Conservation (phyloP, 1,140 invertebrate species). For the Orius insidiosus region DNA sequence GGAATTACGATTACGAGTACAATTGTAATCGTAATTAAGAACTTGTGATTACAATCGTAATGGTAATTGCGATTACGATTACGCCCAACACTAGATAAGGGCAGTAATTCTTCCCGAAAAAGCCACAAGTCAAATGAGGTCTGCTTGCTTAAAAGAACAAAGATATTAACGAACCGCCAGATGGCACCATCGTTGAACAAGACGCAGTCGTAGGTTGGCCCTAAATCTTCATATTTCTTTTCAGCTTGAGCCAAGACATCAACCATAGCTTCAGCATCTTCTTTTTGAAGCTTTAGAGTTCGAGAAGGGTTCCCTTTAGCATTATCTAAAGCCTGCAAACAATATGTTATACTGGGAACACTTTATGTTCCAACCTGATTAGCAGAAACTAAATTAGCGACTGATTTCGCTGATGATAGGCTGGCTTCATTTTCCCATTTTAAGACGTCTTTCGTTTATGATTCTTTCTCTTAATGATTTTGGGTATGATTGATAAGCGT, state of each 20-base stretch:
- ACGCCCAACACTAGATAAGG: too few species aligned
- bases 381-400: too few species aligned
- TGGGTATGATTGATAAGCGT: constrained; percentile 74
- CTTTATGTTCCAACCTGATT: too few species aligned
- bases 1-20: too few species aligned
- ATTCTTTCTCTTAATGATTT: constrained; percentile 65
- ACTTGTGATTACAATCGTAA: too few species aligned
- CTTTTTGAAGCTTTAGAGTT: constrained; percentile 69
- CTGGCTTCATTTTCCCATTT: constrained; percentile 78
- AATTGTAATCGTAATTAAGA: too few species aligned
- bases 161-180: constrained; percentile 44
- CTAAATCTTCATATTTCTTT: constrained; percentile 74
- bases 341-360: too few species aligned
- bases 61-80: background rate
- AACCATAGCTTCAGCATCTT: constrained; percentile 72
- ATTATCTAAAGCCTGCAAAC: constrained; percentile 27
- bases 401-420: constrained; percentile 25
- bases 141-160: background rate
- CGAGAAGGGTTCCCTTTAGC: constrained; percentile 30
- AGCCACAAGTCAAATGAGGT: too few species aligned
- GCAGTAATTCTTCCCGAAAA: too few species aligned
- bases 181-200: constrained; percentile 71
- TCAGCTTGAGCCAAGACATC: constrained; percentile 64
- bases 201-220: constrained; percentile 84
- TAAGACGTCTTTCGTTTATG: constrained; percentile 64